Evolutionary conservation across 2,888 invertebrate genomes (phyloP).

Genomic region (Pristionchus arcanus): DNA sequence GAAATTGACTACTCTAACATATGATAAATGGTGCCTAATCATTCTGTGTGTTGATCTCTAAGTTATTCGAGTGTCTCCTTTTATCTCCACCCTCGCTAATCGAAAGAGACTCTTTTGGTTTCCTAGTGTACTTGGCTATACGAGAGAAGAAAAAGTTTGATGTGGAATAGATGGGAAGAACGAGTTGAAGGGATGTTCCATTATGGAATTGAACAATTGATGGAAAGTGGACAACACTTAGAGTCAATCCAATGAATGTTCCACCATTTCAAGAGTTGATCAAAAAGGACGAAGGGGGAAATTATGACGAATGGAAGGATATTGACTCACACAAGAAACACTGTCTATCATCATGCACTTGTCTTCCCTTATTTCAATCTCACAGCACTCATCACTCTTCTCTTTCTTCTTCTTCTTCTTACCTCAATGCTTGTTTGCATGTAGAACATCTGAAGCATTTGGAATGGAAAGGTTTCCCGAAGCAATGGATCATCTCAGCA

Average conservation of each 20-base stretch:
- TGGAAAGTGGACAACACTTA: conserved; percentile 24
- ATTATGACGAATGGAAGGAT: background rate
- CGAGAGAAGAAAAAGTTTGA: background rate
- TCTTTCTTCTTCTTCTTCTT: background rate
- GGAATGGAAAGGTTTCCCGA: conserved; percentile 67
- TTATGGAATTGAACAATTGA: background rate
- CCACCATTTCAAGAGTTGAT: background rate
- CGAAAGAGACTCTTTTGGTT: conserved; percentile 9
- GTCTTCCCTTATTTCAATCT: background rate
- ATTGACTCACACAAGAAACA: background rate
- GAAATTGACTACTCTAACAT: background rate
- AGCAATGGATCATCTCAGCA: conserved; percentile 71
- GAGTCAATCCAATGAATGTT: background rate
- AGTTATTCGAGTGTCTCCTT: background rate
- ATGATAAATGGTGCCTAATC: background rate
- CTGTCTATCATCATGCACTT: background rate
- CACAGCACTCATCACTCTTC: background rate
- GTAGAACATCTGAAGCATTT: conserved; percentile 70
- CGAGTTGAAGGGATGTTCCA: conserved; percentile 11
- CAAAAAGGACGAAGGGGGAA: background rate
- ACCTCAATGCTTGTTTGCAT: conserved; percentile 70
- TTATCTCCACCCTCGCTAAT: conserved; percentile 22
- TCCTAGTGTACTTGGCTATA: conserved; percentile 7
- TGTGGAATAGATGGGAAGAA: background rate
- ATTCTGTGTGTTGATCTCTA: background rate